These are phyloP conservation scores for Aix galericulata DNA, from an alignment of 2,113 vertebrate genomes.

Conservation along the genomic window DNA sequence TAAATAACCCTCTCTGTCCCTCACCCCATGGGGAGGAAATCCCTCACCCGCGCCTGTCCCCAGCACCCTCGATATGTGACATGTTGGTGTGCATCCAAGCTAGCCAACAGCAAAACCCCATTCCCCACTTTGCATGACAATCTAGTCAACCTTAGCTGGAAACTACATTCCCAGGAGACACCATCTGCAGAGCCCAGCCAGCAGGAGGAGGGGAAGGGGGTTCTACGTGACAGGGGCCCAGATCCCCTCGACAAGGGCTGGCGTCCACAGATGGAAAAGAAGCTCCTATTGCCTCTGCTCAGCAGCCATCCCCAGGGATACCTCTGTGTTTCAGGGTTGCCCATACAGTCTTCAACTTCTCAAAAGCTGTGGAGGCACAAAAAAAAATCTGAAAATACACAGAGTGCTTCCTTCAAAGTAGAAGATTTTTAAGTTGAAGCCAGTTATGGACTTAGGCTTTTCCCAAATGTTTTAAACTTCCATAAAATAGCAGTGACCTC, in stretches of 20 bases:
- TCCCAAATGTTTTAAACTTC: neutral
- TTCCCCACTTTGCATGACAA: neutral
- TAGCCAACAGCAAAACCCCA: neutral
- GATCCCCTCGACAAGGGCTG: neutral
- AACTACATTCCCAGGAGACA: neutral
- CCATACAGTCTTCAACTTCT: neutral
- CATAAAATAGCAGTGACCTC: neutral
- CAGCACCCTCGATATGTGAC: rapidly evolving
- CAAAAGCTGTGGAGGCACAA: neutral
- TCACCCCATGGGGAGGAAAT: neutral
- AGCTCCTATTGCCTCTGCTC: neutral
- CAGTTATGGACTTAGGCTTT: neutral
- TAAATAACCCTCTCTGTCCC: neutral
- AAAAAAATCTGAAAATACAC: neutral
- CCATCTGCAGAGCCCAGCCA: neutral
- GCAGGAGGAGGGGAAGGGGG: neutral
- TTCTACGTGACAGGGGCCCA: neutral
- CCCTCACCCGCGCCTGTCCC: neutral
- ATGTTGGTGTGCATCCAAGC: neutral
- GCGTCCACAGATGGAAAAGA: neutral
- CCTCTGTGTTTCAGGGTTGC: neutral
- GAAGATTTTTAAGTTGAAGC: neutral
- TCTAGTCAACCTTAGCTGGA: neutral
- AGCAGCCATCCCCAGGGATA: neutral
- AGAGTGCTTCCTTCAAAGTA: neutral